Conservation (phyloP, 2,113 vertebrate genomes). For the Poecilia latipinna region DNA sequence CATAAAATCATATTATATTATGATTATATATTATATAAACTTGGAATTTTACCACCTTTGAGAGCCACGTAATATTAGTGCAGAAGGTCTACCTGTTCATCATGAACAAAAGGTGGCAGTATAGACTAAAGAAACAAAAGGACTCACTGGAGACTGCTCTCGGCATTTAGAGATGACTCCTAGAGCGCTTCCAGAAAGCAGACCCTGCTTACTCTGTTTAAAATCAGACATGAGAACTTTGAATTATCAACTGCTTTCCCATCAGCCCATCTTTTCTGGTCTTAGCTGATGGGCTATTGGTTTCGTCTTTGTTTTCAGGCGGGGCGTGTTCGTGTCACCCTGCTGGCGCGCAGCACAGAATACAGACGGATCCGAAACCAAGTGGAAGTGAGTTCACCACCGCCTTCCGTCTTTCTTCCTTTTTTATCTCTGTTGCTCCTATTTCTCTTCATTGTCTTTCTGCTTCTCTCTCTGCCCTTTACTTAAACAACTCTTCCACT, state of each 20-base stretch:
- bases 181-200: background rate
- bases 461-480: constrained; percentile 2
- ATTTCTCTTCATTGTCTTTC: constrained; percentile 18
- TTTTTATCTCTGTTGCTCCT: background rate
- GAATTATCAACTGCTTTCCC: constrained; percentile 44
- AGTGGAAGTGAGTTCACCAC: constrained; percentile 84
- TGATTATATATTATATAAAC: too few species aligned
- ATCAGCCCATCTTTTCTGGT: constrained; percentile 46
- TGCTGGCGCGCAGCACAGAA: constrained; percentile 93
- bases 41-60: background rate
- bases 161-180: background rate
- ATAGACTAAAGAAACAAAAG: constrained; percentile 17
- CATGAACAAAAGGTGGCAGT: constrained; percentile 64
- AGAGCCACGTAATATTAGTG: too few species aligned
- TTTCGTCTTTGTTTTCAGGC: constrained; percentile 79
- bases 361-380: constrained; percentile 95
- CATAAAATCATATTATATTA: background rate
- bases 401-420: constrained; percentile 17
- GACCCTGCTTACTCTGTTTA: background rate
- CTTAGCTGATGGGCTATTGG: constrained; percentile 68
- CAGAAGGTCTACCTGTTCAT: background rate
- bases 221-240: constrained; percentile 23
- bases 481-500: constrained; percentile 9
- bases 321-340: constrained; percentile 92
- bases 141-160: background rate